Evolutionary conservation across 2,888 invertebrate species (phyloP), one percentile per base, ranked within the genome.

Genomic region (Lamellibrachia columna): DNA sequence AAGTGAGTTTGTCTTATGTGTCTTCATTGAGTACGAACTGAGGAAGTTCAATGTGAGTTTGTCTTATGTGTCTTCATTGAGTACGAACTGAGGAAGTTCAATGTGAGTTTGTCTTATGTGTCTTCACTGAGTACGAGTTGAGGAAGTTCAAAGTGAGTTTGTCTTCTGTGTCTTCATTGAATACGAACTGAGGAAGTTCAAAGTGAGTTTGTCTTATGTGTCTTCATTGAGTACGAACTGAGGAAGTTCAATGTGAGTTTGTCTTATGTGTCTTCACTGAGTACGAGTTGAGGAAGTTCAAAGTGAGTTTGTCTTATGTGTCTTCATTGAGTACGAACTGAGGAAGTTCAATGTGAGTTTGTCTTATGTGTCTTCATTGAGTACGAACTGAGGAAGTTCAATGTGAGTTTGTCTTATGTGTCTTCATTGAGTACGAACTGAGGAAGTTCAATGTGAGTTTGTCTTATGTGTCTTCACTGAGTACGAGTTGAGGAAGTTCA

Each of bases 281-380:
- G 40, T 40, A 40, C 40, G 40, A 40, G 96, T 97, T 98, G 97
- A 97, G 97, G 91, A 97, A 97, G 93, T 97, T 97, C 93, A 97
- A 97, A 95, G 97, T 97, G 95, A 94, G 40, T 40, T 1, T 40
- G 40, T 40, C 40, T 40, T 40, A 0, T 40, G 40, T 40, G 40
- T 40, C 40, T 40, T 40, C 40, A 40, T 0, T 40, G 40, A 40
- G 40, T 40, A 40, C 40, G 40, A 40, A 96, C 97, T 98, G 97
- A 97, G 97, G 91, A 97, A 97, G 93, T 97, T 97, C 93, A 97
- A 97, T 95, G 97, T 97, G 95, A 94, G 40, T 40, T 40, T 40
- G 40, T 99, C 15, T 98, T 98, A 95, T 97, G 98, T 94, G 98
- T 98, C 15, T 98, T 99, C 95, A 97, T 98, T 94, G 97, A 98